Conservation (phyloP, 2,888 invertebrate species). For the Lampropteryx suffumata region DNA sequence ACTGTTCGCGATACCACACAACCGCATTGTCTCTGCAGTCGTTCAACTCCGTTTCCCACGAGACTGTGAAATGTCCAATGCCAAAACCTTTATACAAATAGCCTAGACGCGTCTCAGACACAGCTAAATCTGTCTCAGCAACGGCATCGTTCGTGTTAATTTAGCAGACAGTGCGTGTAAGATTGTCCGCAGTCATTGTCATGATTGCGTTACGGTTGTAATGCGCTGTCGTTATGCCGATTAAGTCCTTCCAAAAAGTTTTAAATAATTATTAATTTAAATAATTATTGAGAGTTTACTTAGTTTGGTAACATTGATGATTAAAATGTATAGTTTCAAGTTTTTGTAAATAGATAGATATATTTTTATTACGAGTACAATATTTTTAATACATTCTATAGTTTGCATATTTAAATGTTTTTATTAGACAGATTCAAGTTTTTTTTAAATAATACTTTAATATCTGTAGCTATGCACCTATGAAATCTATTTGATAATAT, state of each 20-base stretch:
- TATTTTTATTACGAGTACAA: no score
- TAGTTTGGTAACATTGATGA: no score
- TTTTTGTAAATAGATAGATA: no score
- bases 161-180: constrained; percentile 53
- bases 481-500: no score
- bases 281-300: no score
- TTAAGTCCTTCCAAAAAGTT: constrained; percentile 38
- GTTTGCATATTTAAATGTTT: no score
- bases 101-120: constrained; percentile 80
- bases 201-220: constrained; percentile 47
- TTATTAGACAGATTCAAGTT: no score
- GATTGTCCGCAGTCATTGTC: constrained; percentile 48
- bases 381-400: no score
- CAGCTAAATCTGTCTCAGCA: constrained; percentile 74
- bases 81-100: constrained; percentile 78
- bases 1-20: constrained; percentile 66
- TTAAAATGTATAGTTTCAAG: no score
- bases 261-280: background rate
- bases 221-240: constrained; percentile 39
- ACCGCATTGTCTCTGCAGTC: constrained; percentile 79
- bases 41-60: constrained; percentile 83
- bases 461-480: no score
- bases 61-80: constrained; percentile 75
- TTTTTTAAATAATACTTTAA: no score
- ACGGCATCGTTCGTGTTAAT: constrained; percentile 54